Conservation (phyloP, 2,888 invertebrate species). For the Campoplex nolae region DNA sequence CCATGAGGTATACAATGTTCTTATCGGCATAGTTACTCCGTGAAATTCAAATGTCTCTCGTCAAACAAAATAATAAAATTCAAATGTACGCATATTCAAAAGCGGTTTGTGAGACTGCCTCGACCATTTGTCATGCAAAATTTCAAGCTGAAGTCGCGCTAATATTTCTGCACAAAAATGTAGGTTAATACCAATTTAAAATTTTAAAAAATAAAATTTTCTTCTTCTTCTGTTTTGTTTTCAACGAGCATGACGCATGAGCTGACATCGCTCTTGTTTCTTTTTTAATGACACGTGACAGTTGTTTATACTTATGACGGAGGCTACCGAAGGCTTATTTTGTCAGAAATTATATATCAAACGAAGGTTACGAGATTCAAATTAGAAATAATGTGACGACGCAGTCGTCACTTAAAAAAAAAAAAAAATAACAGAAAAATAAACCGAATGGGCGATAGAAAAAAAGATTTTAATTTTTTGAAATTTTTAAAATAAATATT, state of each 20-base stretch:
- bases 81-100: slow-evolving; percentile 42
- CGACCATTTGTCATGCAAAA: background rate
- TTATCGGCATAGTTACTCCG: slow-evolving; percentile 49
- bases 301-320: too few relatives aligned
- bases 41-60: slow-evolving; percentile 40
- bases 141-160: background rate
- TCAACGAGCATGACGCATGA: slow-evolving; percentile 6
- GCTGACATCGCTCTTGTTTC: too few relatives aligned
- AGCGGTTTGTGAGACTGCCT: slow-evolving; percentile 31
- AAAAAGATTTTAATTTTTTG: background rate
- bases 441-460: background rate
- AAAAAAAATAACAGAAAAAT: background rate
- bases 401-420: too few relatives aligned
- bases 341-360: too few relatives aligned
- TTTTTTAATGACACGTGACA: too few relatives aligned
- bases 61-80: slow-evolving; percentile 38
- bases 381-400: too few relatives aligned
- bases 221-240: background rate
- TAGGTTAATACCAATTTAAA: slow-evolving; percentile 10
- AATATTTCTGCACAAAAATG: slow-evolving; percentile 14
- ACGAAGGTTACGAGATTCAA: too few relatives aligned
- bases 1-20: slow-evolving; percentile 9
- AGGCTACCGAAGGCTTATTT: too few relatives aligned
- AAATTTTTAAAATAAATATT: background rate
- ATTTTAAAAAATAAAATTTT: background rate